phyloP scores from a whole-genome alignment of 92 coral and sea anemone genomes.

The Phymanthus crucifer region DNA sequence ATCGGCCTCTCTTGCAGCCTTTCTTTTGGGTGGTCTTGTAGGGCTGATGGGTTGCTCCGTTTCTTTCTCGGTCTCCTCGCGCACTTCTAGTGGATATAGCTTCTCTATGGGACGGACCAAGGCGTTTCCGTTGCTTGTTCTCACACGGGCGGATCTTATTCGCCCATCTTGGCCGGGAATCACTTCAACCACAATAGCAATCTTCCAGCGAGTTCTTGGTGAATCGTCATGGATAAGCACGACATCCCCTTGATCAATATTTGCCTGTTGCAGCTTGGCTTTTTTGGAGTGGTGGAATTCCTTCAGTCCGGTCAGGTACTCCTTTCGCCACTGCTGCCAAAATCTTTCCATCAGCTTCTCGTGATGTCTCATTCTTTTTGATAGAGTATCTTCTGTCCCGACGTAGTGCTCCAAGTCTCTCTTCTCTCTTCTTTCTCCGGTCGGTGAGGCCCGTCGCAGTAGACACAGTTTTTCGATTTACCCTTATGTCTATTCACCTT shows the following conservation, averaged over 20 bases:
- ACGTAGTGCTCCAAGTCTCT: too few species aligned
- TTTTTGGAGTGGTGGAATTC: too few species aligned
- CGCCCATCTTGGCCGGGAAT: slow-evolving; percentile 11
- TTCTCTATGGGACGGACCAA: slow-evolving; percentile 10
- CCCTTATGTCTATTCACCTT: background rate
- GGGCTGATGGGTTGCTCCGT: too few species aligned
- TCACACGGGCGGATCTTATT: slow-evolving; percentile 8
- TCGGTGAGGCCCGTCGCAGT: slow-evolving; percentile 23
- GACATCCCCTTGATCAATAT: slow-evolving; percentile 5
- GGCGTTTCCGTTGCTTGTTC: background rate
- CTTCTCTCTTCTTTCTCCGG: too few species aligned
- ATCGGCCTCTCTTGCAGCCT: too few species aligned
- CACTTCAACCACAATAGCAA: slow-evolving; percentile 3
- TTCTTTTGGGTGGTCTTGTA: too few species aligned
- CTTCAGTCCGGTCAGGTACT: too few species aligned
- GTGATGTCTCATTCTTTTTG: too few species aligned
- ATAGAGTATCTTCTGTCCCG: too few species aligned
- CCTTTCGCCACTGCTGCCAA: too few species aligned
- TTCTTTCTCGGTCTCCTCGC: background rate
- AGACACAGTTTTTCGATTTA: slow-evolving; percentile 11
- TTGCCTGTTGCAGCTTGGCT: slow-evolving; percentile 1
- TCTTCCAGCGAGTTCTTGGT: slow-evolving; percentile 17
- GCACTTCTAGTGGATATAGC: slow-evolving; percentile 17
- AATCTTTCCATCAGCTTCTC: too few species aligned
- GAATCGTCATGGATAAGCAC: slow-evolving; percentile 14